These are phyloP conservation scores for Bucco capensis DNA, from an alignment of 2,113 vertebrate genomes.

Conservation along the genomic window DNA sequence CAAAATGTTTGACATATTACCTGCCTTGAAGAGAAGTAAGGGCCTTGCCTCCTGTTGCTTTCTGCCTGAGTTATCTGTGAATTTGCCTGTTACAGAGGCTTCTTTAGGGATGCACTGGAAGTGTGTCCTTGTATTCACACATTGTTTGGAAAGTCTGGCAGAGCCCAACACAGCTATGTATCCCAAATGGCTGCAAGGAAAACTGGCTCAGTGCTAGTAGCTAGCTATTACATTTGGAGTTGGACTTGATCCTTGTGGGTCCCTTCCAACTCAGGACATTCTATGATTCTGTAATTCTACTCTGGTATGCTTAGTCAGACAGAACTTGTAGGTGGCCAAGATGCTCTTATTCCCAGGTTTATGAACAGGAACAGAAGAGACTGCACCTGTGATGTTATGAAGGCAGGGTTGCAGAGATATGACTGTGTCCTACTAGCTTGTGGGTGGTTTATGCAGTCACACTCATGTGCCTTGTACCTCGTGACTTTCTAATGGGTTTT, in stretches of 20 bases:
- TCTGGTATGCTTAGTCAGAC: neutral
- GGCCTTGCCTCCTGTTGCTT: neutral
- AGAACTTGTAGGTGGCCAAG: neutral
- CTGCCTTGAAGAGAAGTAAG: neutral
- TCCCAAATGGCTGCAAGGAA: neutral
- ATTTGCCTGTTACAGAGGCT: neutral
- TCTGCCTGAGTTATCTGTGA: neutral
- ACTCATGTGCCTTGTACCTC: constrained; percentile 15
- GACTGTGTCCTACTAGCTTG: neutral
- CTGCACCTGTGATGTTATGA: neutral
- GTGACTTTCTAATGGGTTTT: constrained; percentile 55
- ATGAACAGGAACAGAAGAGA: neutral
- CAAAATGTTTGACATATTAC: neutral
- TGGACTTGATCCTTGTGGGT: no score
- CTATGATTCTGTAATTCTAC: neutral
- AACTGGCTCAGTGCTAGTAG: neutral
- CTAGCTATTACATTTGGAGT: neutral
- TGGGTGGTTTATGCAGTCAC: neutral
- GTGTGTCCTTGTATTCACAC: neutral
- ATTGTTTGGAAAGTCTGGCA: neutral
- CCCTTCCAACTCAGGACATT: no score
- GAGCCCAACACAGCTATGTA: neutral
- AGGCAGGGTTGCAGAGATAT: neutral
- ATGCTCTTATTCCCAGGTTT: fast-evolving
- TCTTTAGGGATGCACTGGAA: neutral